A percentile compares a stretch with the other conserved stretches of the same genome.
Conservation (phyloP, 2,113 vertebrate species). For the Microcebus tavaratra region DNA sequence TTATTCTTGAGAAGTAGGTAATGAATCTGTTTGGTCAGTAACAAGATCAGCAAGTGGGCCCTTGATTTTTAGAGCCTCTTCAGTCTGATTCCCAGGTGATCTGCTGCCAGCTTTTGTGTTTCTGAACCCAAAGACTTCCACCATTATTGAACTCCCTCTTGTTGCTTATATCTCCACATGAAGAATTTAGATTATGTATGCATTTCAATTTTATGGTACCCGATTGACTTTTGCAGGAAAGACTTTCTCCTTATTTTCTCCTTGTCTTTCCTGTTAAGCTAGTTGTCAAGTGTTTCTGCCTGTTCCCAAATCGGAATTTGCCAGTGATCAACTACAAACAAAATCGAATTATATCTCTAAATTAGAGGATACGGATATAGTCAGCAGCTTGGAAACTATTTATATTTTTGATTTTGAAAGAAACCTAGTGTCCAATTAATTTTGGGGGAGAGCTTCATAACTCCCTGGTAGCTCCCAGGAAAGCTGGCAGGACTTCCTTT, state of each 20-base stretch:
- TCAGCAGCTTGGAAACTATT: neutral
- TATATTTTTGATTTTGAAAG: neutral
- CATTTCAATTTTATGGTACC: neutral
- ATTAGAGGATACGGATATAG: neutral
- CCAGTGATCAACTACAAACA: neutral
- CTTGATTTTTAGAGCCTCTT: neutral
- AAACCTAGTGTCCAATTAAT: neutral
- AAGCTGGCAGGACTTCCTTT: neutral
- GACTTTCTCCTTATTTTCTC: neutral
- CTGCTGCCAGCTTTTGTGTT: neutral
- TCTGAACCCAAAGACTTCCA: neutral
- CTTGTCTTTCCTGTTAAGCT: neutral
- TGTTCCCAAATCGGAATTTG: neutral
- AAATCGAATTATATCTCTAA: neutral
- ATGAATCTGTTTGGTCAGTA: too few relatives aligned
- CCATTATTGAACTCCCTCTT: too few relatives aligned
- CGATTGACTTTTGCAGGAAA: neutral
- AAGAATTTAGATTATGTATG: neutral
- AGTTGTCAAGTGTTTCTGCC: neutral
- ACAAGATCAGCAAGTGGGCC: too few relatives aligned
- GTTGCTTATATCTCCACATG: fast-evolving
- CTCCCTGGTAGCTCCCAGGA: neutral
- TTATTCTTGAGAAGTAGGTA: too few relatives aligned
- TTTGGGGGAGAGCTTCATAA: too few relatives aligned
- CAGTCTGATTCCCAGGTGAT: neutral